Evolutionary conservation across 1,140 invertebrate species (phyloP).

Genomic region (Drosophila nikananu): DNA sequence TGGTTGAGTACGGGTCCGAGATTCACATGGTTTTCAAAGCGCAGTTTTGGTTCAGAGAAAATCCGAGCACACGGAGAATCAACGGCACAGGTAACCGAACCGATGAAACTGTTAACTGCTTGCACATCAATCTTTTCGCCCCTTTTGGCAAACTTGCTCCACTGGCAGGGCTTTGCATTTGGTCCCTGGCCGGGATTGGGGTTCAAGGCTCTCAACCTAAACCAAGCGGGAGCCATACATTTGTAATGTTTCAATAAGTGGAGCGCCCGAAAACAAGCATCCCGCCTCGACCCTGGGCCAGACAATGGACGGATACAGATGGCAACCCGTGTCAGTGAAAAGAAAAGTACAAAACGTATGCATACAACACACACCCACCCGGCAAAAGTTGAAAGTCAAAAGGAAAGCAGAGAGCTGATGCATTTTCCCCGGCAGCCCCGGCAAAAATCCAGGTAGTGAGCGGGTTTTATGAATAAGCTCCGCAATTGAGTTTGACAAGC

Average conservation of each 20-base stretch:
- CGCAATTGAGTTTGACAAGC: slow-evolving; percentile 68
- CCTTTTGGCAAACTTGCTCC: slow-evolving; percentile 27
- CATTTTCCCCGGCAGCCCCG: slow-evolving; percentile 35
- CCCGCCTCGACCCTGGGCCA: slow-evolving; percentile 23
- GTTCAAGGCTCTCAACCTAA: slow-evolving; percentile 58
- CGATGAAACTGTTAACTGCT: slow-evolving; percentile 72
- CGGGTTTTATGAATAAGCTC: slow-evolving; percentile 62
- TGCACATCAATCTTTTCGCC: slow-evolving; percentile 73
- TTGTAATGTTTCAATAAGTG: slow-evolving; percentile 68
- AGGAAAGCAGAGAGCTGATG: slow-evolving; percentile 55
- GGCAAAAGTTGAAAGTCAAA: slow-evolving; percentile 69
- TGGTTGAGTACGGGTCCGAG: slow-evolving; percentile 8
- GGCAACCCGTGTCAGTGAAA: slow-evolving; percentile 53
- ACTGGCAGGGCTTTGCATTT: slow-evolving; percentile 29
- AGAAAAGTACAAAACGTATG: slow-evolving; percentile 37
- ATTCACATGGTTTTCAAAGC: slow-evolving; percentile 40
- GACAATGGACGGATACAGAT: slow-evolving; percentile 63
- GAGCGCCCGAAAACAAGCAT: slow-evolving; percentile 27
- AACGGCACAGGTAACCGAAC: slow-evolving; percentile 56
- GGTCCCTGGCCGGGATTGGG: slow-evolving; percentile 12
- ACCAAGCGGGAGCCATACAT: slow-evolving; percentile 76
- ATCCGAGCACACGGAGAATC: slow-evolving; percentile 58
- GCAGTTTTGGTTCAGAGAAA: slow-evolving; percentile 46
- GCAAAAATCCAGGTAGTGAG: slow-evolving; percentile 36
- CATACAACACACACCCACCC: slow-evolving; percentile 11